Evolutionary conservation across 2,888 invertebrate genomes (phyloP), one percentile per base, ranked within the genome.

Genomic region (Parnassius mnemosyne): DNA sequence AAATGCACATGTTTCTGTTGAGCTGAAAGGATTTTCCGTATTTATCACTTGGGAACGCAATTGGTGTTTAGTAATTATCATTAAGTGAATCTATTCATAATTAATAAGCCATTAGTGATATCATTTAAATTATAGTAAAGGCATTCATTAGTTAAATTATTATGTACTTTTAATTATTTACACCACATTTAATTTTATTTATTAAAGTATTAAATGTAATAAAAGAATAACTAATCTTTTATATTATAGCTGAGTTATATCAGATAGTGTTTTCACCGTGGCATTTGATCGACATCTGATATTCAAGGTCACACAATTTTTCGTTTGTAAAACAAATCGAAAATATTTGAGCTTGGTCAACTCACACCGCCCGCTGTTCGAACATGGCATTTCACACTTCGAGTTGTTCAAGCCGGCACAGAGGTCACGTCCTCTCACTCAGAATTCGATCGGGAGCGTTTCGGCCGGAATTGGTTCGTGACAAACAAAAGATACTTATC

Each of bases 341-440:
- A 78, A 78, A 77, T 76, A 77, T 77, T 78, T 67, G 68, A 67
- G 72, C 69, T 75, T 80, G 82, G 80, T 81, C 80, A 81, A 74
- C 76, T 77, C 75, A 73, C 71, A 78, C 88, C 89, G 77, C 90
- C 90, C 86, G 89, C 90, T 89, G 89, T 74, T 80, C 75, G 71
- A 79, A 84, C 87, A 84, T 82, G 85, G 78, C 84, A 84, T 77
- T 91, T 91, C 88, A 91, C 91, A 91, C 90, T 89, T 80, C 79
- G 77, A 80, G 81, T 78, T 77, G 75, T 76, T 81, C 80, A 75
- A 81, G 74, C 75, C 76, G 73, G 81, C 72, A 77, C 81, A 87
- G 77, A 87, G 90, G 90, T 90, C 90, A 87, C 84, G 87, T 86
- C 87, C 83, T 79, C 84, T 89, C 89, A 89, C 89, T 90, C 89